phyloP scores from a whole-genome alignment of 2,113 vertebrate species.

The Ailuropoda melanoleuca region DNA sequence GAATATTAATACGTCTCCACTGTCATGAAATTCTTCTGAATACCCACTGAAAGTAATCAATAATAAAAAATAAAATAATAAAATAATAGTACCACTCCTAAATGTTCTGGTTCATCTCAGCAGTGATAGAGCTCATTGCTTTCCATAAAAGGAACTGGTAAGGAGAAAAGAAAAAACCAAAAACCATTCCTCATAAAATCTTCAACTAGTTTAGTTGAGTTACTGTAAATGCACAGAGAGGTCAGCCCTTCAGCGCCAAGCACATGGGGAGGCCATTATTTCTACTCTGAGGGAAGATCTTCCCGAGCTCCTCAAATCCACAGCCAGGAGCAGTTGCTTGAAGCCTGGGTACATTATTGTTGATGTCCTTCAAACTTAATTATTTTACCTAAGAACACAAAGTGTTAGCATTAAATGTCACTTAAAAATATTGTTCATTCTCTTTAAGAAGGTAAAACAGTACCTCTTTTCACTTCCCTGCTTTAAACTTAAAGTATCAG shows the following conservation, averaged over 20 bases:
- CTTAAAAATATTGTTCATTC: neutral
- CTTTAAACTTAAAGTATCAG: neutral
- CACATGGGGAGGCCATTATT: neutral
- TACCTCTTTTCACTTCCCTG: neutral
- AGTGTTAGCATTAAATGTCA: neutral
- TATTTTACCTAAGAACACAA: neutral
- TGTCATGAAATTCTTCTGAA: neutral
- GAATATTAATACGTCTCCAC: neutral
- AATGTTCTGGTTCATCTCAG: neutral
- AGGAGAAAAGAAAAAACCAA: neutral
- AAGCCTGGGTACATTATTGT: neutral
- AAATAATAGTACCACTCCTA: neutral
- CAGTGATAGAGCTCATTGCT: neutral
- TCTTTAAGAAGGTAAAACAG: neutral
- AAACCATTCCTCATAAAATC: neutral
- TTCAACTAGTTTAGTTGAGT: constrained; percentile 3
- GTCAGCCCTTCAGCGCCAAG: neutral
- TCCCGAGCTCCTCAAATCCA: neutral
- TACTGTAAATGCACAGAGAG: neutral
- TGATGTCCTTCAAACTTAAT: neutral
- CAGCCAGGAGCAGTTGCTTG: neutral
- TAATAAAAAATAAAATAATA: neutral
- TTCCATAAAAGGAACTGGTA: neutral
- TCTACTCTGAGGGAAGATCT: neutral
- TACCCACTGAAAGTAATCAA: neutral